These are phyloP conservation scores for Spilarctia lutea DNA, from an alignment of 2,888 invertebrate species.

Conservation along the genomic window DNA sequence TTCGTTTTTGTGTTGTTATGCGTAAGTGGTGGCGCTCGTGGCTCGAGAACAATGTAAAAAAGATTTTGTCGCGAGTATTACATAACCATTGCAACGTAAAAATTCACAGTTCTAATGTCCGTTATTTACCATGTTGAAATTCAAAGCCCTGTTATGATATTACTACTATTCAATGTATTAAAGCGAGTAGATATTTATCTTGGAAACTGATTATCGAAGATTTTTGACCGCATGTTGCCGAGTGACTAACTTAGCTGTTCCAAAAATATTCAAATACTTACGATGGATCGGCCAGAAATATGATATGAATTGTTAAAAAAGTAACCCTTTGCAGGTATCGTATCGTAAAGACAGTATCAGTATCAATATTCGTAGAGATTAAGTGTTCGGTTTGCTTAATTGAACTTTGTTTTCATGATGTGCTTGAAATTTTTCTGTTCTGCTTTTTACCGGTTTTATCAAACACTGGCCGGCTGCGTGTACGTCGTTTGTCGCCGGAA, in stretches of 20 bases:
- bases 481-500: no score
- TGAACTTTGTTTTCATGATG: no score
- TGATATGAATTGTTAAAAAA: no score
- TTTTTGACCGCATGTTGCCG: not conserved
- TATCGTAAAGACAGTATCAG: no score
- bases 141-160: not conserved
- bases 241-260: not conserved
- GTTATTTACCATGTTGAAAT: conserved; percentile 21
- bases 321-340: no score
- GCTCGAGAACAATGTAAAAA: conserved; percentile 59
- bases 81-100: conserved; percentile 39
- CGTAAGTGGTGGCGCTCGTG: conserved; percentile 35
- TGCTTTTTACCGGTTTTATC: no score
- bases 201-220: not conserved
- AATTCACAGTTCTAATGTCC: conserved; percentile 36
- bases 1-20: conserved; percentile 56
- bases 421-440: no score
- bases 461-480: no score
- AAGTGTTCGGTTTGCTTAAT: no score
- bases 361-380: no score
- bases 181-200: not conserved
- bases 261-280: no score
- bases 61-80: conserved; percentile 47
- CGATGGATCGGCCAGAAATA: no score
- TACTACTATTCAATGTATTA: not conserved